Evolutionary conservation across 2,797 vertebrate genomes (phyloP).

Genomic region (Coregonus sp.): DNA sequence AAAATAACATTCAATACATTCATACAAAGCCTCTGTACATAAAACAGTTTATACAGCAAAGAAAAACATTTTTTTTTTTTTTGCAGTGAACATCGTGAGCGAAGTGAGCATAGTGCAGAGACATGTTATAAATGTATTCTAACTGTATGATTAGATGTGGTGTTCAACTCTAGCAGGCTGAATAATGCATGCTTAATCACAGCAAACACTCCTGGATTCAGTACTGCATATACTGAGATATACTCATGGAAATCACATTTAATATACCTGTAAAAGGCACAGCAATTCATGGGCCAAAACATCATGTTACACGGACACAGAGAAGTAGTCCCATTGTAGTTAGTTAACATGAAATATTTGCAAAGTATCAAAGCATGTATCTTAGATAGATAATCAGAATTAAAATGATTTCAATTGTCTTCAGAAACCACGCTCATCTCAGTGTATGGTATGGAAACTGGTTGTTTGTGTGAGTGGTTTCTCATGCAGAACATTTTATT

Average conservation of each 20-base stretch:
- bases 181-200: conserved; percentile 54
- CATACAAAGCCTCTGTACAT: conserved; percentile 21
- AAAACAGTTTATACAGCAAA: conserved; percentile 28
- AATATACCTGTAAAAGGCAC: conserved; percentile 24
- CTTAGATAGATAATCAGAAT: not conserved
- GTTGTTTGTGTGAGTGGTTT: not conserved
- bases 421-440: not conserved
- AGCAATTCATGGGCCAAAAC: not conserved
- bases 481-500: not conserved
- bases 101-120: conserved; percentile 42
- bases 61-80: conserved; percentile 16
- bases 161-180: conserved; percentile 51
- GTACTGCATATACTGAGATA: conserved; percentile 32
- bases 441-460: not conserved
- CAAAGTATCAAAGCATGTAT: not conserved
- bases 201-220: conserved; percentile 37
- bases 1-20: conserved; percentile 25
- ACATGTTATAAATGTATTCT: conserved; percentile 24
- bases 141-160: conserved; percentile 1
- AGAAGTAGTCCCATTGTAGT: not conserved
- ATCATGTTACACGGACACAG: not conserved
- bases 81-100: not conserved
- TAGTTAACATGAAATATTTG: not conserved
- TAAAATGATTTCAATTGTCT: not conserved
- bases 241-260: conserved; percentile 43